Percentiles rank a stretch among this genome's conserved stretches.
These are phyloP conservation scores for Vulpes ferrilata DNA, from an alignment of 2,113 vertebrate species.

Conservation along the genomic window DNA sequence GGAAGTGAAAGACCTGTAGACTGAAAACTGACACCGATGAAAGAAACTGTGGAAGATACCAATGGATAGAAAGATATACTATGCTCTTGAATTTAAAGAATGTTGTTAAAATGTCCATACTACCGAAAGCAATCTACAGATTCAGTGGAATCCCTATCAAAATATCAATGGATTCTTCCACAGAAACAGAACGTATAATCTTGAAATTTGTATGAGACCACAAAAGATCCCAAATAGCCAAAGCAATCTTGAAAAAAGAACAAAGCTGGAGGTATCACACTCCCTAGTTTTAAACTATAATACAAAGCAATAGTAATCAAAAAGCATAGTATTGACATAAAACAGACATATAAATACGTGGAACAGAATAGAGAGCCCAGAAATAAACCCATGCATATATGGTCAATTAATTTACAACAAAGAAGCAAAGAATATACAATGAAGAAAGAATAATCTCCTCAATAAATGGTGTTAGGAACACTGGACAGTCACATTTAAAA, in stretches of 20 bases:
- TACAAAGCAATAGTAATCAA: background rate
- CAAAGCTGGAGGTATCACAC: background rate
- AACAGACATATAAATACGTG: background rate
- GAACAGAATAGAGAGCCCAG: background rate
- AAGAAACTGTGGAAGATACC: background rate
- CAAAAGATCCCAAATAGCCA: background rate
- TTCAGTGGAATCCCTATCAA: background rate
- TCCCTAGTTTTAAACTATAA: background rate
- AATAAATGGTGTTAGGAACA: background rate
- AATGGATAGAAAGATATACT: background rate
- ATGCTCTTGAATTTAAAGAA: background rate
- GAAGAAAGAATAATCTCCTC: background rate
- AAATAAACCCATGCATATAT: background rate
- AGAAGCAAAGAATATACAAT: background rate
- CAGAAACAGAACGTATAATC: background rate
- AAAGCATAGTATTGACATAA: background rate
- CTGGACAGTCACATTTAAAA: background rate
- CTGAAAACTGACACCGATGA: background rate
- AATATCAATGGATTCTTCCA: background rate
- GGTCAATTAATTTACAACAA: background rate
- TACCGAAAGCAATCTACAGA: background rate
- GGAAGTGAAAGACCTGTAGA: background rate
- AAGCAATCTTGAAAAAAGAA: background rate
- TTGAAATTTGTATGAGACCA: background rate
- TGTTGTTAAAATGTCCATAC: background rate